A percentile compares a stretch with the other conserved stretches of the same genome.
These are phyloP conservation scores for Rhinolophus ferrumequinum DNA, from an alignment of 2,113 vertebrate species.

Conservation along the genomic window DNA sequence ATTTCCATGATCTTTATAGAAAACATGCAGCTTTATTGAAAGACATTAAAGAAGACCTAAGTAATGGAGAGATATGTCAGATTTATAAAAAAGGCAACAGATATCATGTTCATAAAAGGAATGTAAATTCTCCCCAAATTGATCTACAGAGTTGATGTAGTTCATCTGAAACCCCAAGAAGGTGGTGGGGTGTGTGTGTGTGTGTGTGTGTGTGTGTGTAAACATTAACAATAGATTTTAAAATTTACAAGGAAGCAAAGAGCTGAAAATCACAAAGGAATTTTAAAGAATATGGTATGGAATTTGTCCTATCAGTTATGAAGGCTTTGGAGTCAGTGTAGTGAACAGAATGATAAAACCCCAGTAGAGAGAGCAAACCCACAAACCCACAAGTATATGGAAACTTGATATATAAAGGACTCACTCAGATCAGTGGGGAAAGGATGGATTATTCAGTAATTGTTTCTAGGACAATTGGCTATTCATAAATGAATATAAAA, in stretches of 20 bases:
- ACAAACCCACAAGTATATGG: neutral
- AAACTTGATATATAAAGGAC: neutral
- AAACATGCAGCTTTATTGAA: neutral
- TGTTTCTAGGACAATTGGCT: neutral
- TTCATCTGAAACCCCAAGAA: constrained; percentile 13
- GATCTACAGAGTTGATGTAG: neutral
- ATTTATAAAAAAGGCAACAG: neutral
- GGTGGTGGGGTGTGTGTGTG: neutral
- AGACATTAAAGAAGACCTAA: constrained; percentile 10
- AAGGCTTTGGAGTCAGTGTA: neutral
- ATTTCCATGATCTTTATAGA: neutral
- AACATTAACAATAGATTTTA: constrained; percentile 13
- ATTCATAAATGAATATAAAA: neutral
- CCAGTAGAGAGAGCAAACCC: neutral
- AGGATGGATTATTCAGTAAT: neutral
- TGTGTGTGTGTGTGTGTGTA: too few relatives aligned
- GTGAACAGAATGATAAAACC: neutral
- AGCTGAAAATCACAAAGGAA: neutral
- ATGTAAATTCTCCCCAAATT: neutral
- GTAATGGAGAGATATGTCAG: neutral
- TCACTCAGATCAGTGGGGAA: neutral
- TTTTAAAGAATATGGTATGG: neutral
- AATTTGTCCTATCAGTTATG: neutral
- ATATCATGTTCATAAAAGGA: constrained; percentile 7
- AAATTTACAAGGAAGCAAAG: neutral